Base-by-base conservation (phyloP, 2,797 vertebrate species). In the Buphagus erythrorhynchus region DNA sequence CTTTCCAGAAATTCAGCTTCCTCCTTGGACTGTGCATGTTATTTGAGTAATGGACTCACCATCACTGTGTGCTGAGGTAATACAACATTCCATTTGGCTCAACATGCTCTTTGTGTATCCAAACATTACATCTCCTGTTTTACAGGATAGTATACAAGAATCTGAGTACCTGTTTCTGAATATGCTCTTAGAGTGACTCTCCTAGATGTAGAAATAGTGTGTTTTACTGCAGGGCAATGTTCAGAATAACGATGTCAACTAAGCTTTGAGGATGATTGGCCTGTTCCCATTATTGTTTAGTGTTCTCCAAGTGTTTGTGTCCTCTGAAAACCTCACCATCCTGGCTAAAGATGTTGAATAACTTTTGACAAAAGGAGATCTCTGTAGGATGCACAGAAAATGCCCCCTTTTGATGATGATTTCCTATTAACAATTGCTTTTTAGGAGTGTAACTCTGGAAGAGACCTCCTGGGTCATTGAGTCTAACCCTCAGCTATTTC, bases 381-480 rank as follows among this genome's bases (percentile, higher is more conserved):
- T 88, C 65, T 90, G 33, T 65, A 82, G 26, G 40, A 77, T 46
- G 31, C 91, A 80, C 75, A 94, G 61, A 91, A 95, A 93, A 96
- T 68, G 45, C 19, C 31, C n/a, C 10, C 2, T 29, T 95, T 94
- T 95, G 91, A 86, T 92, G 86, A 85, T 57, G 68, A 75, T 88
- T 94, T 81, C 48, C 49, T 69, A 45, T 81, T 96, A 95, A 94
- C 91, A 94, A 91, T 96, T 96, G 61, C 46, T 92, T 95, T 94
- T 91, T 90, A 92, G 79, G 72, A 90, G 43, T 45, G 33, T 40
- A 84, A 80, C 25, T 90, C 66, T 95, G 76, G 73, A 91, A 73
- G n/a, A 93, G 95, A 95, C 96, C 93, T 95, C 95, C 93, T 90
- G 88, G 92, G 86, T 61, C 83, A 95, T 4, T 95, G 93, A 95